Conservation (phyloP, 2,113 vertebrate genomes). For the Collichthys lucidus region DNA sequence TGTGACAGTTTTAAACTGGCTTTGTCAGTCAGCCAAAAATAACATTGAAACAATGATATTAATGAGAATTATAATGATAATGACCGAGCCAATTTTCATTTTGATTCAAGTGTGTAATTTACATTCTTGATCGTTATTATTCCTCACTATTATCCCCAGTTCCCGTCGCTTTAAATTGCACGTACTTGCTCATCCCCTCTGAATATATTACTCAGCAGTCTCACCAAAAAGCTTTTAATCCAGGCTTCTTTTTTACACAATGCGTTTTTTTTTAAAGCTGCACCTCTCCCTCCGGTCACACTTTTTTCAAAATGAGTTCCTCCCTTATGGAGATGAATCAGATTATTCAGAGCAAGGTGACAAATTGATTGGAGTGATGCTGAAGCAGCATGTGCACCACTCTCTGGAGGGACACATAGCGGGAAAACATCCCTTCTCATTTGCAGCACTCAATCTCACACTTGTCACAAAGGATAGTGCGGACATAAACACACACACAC, state of each 20-base stretch:
- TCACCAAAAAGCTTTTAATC: background rate
- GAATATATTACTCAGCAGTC: background rate
- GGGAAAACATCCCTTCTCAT: conserved; percentile 62
- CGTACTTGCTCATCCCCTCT: background rate
- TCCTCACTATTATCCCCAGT: background rate
- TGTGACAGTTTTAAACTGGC: background rate
- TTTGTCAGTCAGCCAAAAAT: too few species aligned
- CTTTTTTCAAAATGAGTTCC: conserved; percentile 23
- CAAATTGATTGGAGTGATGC: conserved; percentile 71
- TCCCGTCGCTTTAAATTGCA: background rate
- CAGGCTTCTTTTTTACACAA: background rate
- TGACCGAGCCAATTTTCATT: background rate
- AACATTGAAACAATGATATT: background rate
- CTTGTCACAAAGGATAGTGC: conserved; percentile 51
- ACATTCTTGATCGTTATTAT: background rate
- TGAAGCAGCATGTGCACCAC: conserved; percentile 62
- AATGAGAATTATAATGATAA: too few species aligned
- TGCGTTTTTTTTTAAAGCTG: background rate
- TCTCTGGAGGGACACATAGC: conserved; percentile 42
- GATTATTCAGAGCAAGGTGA: conserved; percentile 60
- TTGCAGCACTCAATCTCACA: conserved; percentile 56
- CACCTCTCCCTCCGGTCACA: background rate
- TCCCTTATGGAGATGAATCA: conserved; percentile 54
- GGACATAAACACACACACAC: conserved; percentile 24
- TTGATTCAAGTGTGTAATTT: background rate